A percentile compares a stretch with the other conserved stretches of the same genome.
Conservation (phyloP, 2,888 invertebrate species). For the Gastrophysa polygoni region DNA sequence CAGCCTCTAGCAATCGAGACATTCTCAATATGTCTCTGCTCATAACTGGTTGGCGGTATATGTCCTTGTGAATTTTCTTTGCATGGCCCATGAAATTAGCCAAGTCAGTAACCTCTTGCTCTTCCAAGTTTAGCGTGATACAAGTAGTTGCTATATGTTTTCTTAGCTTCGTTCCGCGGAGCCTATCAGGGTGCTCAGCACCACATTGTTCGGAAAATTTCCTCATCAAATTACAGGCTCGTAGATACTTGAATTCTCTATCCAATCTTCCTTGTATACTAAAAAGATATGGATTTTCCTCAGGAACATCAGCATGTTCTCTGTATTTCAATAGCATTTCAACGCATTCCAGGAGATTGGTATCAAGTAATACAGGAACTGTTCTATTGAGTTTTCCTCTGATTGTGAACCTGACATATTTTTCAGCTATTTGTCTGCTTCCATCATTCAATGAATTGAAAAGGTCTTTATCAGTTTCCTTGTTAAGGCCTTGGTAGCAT, state of each 20-base stretch:
- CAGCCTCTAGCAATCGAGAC: too few species aligned
- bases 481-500: slow-evolving; percentile 3
- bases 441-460: slow-evolving; percentile 6
- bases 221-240: neutral
- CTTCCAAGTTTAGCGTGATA: neutral
- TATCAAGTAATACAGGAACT: slow-evolving; percentile 16
- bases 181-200: neutral
- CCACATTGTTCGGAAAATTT: neutral
- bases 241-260: neutral
- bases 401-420: slow-evolving; percentile 12
- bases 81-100: neutral
- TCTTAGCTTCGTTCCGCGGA: neutral
- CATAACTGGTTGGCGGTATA: too few species aligned
- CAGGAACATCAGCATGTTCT: neutral
- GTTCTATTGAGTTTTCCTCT: slow-evolving; percentile 18
- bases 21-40: too few species aligned
- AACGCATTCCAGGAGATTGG: slow-evolving; percentile 16
- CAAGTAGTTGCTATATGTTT: slow-evolving; percentile 2
- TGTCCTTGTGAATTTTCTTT: too few species aligned
- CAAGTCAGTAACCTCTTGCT: neutral
- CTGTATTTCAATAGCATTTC: slow-evolving; percentile 15
- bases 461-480: slow-evolving; percentile 9
- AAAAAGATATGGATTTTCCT: neutral
- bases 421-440: slow-evolving; percentile 7
- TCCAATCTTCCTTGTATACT: neutral